phyloP scores from a whole-genome alignment of 2,113 vertebrate genomes.

The Melanocharis versteri region DNA sequence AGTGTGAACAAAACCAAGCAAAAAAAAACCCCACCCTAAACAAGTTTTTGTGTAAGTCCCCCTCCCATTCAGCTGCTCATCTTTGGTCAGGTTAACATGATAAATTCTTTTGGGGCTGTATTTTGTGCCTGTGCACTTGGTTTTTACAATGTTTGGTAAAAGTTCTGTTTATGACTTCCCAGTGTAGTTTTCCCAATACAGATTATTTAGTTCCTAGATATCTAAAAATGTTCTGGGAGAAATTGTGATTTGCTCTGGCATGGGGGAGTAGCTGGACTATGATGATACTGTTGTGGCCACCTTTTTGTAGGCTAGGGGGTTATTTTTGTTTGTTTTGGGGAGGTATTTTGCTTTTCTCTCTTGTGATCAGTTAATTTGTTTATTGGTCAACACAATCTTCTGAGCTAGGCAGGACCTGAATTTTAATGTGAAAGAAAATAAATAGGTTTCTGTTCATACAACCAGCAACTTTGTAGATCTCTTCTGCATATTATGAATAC shows the following conservation, averaged over 20 bases:
- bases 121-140: neutral
- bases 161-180: neutral
- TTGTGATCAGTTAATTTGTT: neutral
- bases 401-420: neutral
- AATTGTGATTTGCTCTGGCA: neutral
- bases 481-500: neutral
- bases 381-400: neutral
- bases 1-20: slow-evolving; percentile 67
- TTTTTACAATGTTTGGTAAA: neutral
- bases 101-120: neutral
- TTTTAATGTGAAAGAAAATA: neutral
- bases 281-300: neutral
- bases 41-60: slow-evolving; percentile 46
- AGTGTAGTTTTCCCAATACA: neutral
- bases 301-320: neutral
- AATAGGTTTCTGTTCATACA: neutral
- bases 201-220: neutral
- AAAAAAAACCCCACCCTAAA: slow-evolving; percentile 40
- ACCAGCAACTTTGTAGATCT: neutral
- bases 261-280: neutral
- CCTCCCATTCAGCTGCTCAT: slow-evolving; percentile 57
- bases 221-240: neutral
- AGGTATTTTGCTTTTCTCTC: neutral
- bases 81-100: slow-evolving; percentile 33
- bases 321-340: neutral